Evolutionary conservation across 2,888 invertebrate genomes (phyloP).

Genomic region (Anaspis maculata): DNA sequence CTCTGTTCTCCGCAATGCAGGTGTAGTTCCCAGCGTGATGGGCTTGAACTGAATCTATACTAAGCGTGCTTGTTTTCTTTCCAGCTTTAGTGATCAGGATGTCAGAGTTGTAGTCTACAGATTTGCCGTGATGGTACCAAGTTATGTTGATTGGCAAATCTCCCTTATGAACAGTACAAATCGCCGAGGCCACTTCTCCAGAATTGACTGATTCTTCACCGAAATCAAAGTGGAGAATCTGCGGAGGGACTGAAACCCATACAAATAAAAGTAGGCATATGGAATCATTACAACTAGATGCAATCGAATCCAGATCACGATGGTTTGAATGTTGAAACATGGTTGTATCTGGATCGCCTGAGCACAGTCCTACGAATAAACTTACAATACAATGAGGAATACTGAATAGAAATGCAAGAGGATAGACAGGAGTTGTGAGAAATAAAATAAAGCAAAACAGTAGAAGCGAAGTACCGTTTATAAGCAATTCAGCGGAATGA

Average conservation of each 20-base stretch:
- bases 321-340: no score
- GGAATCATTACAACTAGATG: no score
- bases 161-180: constrained; percentile 63
- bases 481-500: constrained; percentile 53
- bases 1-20: constrained; percentile 59
- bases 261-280: not conserved
- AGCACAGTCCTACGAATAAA: no score
- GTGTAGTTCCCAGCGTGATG: constrained; percentile 64
- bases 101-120: constrained; percentile 35
- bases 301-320: no score
- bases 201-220: constrained; percentile 52
- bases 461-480: constrained; percentile 48
- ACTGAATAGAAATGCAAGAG: no score
- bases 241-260: constrained; percentile 39
- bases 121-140: constrained; percentile 52
- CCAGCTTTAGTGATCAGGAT: constrained; percentile 39
- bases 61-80: constrained; percentile 49
- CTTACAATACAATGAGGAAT: no score
- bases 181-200: constrained; percentile 60
- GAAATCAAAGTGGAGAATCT: constrained; percentile 49
- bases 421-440: no score
- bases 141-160: constrained; percentile 57
- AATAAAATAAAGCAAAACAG: not conserved
- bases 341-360: no score
- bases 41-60: constrained; percentile 54